Evolutionary conservation across 2,888 invertebrate species (phyloP).

Genomic region (Alcis repandata): DNA sequence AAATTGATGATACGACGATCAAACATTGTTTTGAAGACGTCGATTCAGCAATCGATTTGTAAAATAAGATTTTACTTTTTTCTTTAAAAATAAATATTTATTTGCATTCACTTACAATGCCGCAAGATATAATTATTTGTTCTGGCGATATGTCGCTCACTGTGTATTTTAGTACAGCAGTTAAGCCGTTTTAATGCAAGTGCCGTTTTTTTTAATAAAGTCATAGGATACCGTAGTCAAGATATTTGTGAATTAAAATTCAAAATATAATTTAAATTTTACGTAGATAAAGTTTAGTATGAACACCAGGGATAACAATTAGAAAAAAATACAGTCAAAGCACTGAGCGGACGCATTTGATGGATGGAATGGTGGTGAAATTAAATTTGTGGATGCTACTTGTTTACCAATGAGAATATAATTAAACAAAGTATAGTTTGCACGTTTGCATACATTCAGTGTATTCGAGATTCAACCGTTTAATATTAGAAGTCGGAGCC

Average conservation of each 20-base stretch:
- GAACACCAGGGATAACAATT: slow-evolving; percentile 13
- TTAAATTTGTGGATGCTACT: slow-evolving; percentile 19
- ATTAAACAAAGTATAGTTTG: slow-evolving; percentile 16
- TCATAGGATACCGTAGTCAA: background rate
- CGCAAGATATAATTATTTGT: background rate
- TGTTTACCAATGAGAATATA: slow-evolving; percentile 17
- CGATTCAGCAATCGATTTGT: background rate
- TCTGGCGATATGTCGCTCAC: background rate
- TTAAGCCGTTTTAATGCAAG: background rate
- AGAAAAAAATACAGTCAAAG: slow-evolving; percentile 32
- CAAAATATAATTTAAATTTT: background rate
- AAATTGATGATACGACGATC: background rate
- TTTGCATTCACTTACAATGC: background rate
- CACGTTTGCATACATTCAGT: slow-evolving; percentile 17
- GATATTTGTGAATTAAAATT: background rate
- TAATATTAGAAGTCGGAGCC: slow-evolving; percentile 49
- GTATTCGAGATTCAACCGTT: slow-evolving; percentile 33
- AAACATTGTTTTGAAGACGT: background rate
- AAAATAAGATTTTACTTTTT: background rate
- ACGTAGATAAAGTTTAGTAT: background rate
- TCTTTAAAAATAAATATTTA: background rate
- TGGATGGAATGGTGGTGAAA: slow-evolving; percentile 23
- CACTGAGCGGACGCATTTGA: slow-evolving; percentile 17
- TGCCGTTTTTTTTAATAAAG: background rate
- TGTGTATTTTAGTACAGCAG: slow-evolving; percentile 3